Percentiles rank a stretch among this genome's conserved stretches.
Conservation (phyloP, 2,113 vertebrate genomes). For the Charadrius vociferus region DNA sequence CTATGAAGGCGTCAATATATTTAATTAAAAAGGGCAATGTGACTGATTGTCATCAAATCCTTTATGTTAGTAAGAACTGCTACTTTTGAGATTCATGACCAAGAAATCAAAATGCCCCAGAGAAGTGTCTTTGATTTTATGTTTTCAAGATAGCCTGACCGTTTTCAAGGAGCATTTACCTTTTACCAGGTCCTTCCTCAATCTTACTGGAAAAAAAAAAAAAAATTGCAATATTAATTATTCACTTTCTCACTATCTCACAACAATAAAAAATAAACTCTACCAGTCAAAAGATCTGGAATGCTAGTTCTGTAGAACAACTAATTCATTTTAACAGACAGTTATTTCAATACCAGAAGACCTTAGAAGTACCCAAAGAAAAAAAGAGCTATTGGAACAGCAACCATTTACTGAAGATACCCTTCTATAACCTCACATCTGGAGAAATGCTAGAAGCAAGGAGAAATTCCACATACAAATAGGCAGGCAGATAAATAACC, state of each 20-base stretch:
- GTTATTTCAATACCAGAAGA: background rate
- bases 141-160: background rate
- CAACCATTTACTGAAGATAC: background rate
- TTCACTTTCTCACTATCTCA: background rate
- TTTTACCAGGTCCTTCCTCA: rapidly evolving
- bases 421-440: background rate
- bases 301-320: background rate
- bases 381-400: background rate
- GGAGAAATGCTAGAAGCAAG: background rate
- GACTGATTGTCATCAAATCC: background rate
- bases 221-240: background rate
- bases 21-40: background rate
- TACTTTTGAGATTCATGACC: background rate
- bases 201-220: background rate
- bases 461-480: background rate
- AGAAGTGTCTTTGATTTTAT: background rate
- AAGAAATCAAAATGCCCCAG: background rate
- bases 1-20: background rate
- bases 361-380: background rate
- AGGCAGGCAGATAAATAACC: background rate
- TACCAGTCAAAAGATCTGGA: background rate
- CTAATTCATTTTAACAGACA: background rate
- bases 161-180: background rate
- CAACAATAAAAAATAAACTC: background rate
- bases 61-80: background rate